Evolutionary conservation across 1,140 invertebrate species (phyloP), one percentile per base, ranked within the genome.

Genomic region (Maniola jurtina): DNA sequence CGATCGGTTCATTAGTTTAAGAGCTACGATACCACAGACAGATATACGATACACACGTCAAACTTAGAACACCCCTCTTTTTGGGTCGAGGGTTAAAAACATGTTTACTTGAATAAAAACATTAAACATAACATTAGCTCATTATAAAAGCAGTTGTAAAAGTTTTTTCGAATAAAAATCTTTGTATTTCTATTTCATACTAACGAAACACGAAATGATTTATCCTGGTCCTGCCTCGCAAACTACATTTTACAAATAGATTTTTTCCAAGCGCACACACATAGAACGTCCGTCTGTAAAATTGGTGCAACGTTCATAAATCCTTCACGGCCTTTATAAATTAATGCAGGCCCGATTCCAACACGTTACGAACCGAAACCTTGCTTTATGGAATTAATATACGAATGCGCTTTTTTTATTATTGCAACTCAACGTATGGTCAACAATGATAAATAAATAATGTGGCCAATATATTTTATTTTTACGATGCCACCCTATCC

Each of bases 251-350:
- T 35, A 35, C 52, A 13, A 55, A 55, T 55, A 35, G 52, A 55
- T 35, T 60, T 60, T 58, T 59, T 60, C 35, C 57, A 60, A 13
- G 11, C 9, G 61, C 61, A 58, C 10, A 62, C 50, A 55, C 55
- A 62, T 52, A 66, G 15, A 14, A 16, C 69, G 56, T 71, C 60
- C 57, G 70, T 61, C 63, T 64, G 64, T 61, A 50, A 71, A 71
- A 71, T 71, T 71, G 64, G 70, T 64, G 64, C 65, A 67, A 65
- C 70, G 42, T 64, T 67, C 70, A 71, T 71, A 71, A 71, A 71
- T 71, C 70, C 70, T 71, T 71, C 70, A 71, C 66, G 48, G 65
- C 65, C 70, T 67, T 67, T 71, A 67, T 71, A 71, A 71, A 71
- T 69, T 69, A 69, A 71, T 71, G 70, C 65, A 67, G 55, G 64